Evolutionary conservation across 1,140 invertebrate species (phyloP), one percentile per base, ranked within the genome.

Genomic region (Drosophila orosa): DNA sequence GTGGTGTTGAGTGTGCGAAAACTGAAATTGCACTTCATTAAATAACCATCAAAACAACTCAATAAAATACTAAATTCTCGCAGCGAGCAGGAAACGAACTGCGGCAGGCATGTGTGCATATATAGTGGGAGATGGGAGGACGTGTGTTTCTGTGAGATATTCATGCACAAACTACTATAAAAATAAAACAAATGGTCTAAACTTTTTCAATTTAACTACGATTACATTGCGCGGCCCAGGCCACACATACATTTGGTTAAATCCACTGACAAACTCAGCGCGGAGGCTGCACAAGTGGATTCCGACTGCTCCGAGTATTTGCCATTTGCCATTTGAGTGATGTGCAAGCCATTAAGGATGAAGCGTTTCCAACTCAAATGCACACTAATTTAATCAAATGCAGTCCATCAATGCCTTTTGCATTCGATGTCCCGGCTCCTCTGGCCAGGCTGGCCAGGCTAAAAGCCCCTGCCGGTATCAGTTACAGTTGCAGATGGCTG

Each of bases 11-110:
- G 73, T 73, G 75, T 68, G 74, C 74, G 68, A 55, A 80, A 83
- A 87, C 75, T 71, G 54, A 61, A 89, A 89, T 69, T 78, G 80
- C 84, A 84, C 84, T 89, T 89, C 80, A 89, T 89, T 89, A 89
- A 80, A 89, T 78, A 80, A 79, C 77, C 84, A 89, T 89, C 73
- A 90, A 80, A 84, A 89, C 77, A 89, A 89, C 77, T 89, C 84
- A 89, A 89, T 89, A 89, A 89, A 84, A 89, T 78, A 74, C 84
- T 89, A 83, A 80, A 84, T 78, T 89, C 75, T 60, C 39, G 50
- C 58, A 48, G 56, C 50, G 63, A 69, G 48, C 69, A 61, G 48
- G 47, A 56, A 71, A 61, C 65, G 63, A 80, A 76, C 67, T 58
- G 69, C 45, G 68, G 69, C 68, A 27, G 33, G 27, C 37, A 39